A percentile compares a stretch with the other conserved stretches of the same genome.
Evolutionary conservation across 2,888 invertebrate species (phyloP).

Genomic region (Macaria notata): DNA sequence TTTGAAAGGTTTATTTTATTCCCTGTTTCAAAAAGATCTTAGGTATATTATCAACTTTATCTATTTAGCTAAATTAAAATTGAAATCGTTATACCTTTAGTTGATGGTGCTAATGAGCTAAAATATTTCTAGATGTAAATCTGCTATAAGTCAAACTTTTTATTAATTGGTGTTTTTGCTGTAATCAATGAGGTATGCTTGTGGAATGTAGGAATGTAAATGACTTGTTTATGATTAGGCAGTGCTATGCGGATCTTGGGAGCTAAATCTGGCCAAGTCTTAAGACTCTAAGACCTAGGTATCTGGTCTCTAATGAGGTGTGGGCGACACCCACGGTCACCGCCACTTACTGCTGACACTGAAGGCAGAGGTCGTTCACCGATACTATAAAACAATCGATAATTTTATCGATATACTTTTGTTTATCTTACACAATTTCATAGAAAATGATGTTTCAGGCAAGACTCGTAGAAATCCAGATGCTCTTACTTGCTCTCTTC

Average conservation of each 20-base stretch:
- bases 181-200: slow-evolving; percentile 20
- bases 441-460: background rate
- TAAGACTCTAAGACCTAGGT: slow-evolving; percentile 24
- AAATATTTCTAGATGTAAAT: too few relatives aligned
- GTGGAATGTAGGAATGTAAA: slow-evolving; percentile 23
- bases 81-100: too few relatives aligned
- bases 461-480: too few relatives aligned
- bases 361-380: slow-evolving; percentile 23
- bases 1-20: too few relatives aligned
- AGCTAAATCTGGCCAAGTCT: slow-evolving; percentile 27
- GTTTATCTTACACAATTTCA: too few relatives aligned
- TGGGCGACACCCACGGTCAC: slow-evolving; percentile 30
- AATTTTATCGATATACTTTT: too few relatives aligned
- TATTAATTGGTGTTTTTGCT: slow-evolving; percentile 9
- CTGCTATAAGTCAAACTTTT: background rate
- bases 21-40: too few relatives aligned
- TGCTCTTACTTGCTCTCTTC: too few relatives aligned
- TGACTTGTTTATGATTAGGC: slow-evolving; percentile 13
- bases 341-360: slow-evolving; percentile 23
- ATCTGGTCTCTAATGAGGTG: background rate
- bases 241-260: slow-evolving; percentile 34
- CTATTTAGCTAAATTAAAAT: too few relatives aligned
- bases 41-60: too few relatives aligned
- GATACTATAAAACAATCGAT: background rate
- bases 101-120: too few relatives aligned